These are phyloP conservation scores for Himalopsyche kuldschensis DNA, from an alignment of 2,888 invertebrate species.

Conservation along the genomic window DNA sequence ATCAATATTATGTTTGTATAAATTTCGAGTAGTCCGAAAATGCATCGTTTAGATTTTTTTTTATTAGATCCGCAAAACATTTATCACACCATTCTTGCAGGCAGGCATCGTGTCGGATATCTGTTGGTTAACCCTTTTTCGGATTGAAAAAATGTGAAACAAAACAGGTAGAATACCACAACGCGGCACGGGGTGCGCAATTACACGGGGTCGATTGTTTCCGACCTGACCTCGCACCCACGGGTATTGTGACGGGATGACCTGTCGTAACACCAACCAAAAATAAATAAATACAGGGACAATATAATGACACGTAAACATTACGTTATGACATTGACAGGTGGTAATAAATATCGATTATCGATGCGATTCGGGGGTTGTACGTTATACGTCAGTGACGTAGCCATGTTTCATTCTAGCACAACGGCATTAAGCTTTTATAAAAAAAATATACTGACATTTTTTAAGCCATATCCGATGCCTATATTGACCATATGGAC, in stretches of 20 bases:
- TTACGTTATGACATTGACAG: constrained; percentile 4
- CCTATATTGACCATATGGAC: too few relatives aligned
- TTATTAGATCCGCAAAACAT: too few relatives aligned
- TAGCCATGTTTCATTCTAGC: too few relatives aligned
- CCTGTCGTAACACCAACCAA: not conserved
- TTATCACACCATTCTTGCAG: not conserved
- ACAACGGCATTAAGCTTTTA: too few relatives aligned
- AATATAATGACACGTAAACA: not conserved
- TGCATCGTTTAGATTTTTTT: too few relatives aligned
- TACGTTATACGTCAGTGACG: not conserved
- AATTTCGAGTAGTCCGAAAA: too few relatives aligned
- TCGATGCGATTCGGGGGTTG: not conserved
- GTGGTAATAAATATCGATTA: not conserved
- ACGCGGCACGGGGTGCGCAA: not conserved
- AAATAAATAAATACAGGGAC: not conserved
- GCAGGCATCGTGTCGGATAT: not conserved
- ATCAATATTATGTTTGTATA: too few relatives aligned
- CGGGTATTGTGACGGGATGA: not conserved
- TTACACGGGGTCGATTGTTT: not conserved
- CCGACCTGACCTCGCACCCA: not conserved
- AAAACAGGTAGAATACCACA: not conserved
- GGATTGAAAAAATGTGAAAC: not conserved
- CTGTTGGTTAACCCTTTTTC: not conserved
- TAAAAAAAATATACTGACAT: too few relatives aligned
- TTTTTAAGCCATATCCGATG: too few relatives aligned